Evolutionary conservation across 2,113 vertebrate species (phyloP).

Genomic region (Crotalus viridis): DNA sequence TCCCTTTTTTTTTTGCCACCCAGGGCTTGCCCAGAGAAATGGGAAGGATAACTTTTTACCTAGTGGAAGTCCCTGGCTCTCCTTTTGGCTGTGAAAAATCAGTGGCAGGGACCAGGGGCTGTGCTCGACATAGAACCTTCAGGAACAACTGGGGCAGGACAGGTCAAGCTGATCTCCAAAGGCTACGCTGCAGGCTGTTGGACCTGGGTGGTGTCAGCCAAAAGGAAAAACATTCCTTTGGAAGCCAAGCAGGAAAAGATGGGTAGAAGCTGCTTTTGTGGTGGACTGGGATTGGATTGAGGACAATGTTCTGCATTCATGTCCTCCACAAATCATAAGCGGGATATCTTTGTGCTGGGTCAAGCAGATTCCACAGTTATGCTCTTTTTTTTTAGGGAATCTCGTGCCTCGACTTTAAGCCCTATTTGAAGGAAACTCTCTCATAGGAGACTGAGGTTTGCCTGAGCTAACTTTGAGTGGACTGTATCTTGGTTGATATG

Average conservation of each 20-base stretch:
- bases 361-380: not conserved
- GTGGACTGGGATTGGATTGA: not conserved
- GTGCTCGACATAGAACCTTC: not conserved
- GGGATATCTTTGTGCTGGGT: not conserved
- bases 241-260: not conserved
- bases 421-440: not conserved
- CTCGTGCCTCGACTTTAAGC: not conserved
- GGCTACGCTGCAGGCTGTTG: not conserved
- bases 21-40: not conserved
- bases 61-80: not conserved
- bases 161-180: not conserved
- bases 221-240: not conserved
- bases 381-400: not conserved
- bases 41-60: not conserved
- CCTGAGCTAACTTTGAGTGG: not conserved
- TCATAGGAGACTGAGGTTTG: not conserved
- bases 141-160: not conserved
- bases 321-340: not conserved
- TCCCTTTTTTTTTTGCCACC: not conserved
- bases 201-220: not conserved
- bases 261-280: not conserved
- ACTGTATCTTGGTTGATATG: not conserved
- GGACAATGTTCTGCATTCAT: not conserved
- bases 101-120: not conserved
- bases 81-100: not conserved